Evolutionary conservation across 2,113 vertebrate genomes (phyloP).

Genomic region (Procapra przewalskii): DNA sequence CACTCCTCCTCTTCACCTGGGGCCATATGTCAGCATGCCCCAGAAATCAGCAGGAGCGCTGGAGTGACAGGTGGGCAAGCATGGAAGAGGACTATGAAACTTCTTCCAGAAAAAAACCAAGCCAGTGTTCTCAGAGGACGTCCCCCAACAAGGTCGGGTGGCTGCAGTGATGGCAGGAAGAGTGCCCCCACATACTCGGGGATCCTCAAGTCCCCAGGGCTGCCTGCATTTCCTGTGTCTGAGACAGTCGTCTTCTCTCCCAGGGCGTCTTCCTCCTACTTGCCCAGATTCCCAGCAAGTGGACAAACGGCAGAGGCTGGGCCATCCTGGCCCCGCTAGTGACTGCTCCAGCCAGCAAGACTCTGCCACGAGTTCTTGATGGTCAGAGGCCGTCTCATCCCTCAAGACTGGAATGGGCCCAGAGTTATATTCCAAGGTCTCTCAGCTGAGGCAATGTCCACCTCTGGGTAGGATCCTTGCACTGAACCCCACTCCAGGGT

Average conservation of each 20-base stretch:
- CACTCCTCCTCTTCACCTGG: not conserved
- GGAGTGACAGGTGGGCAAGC: too few species aligned
- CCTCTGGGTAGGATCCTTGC: not conserved
- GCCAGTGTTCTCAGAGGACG: not conserved
- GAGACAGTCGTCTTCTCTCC: not conserved
- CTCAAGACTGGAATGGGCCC: not conserved
- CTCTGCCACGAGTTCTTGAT: not conserved
- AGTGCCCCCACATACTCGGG: not conserved
- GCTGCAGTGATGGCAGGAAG: not conserved
- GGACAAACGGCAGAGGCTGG: not conserved
- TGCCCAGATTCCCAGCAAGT: not conserved
- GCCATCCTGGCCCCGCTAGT: not conserved
- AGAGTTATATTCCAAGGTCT: too few species aligned
- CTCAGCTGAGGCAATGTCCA: not conserved
- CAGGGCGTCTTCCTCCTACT: not conserved
- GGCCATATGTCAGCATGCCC: not conserved
- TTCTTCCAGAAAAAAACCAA: not conserved
- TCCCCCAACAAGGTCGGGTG: fast-evolving
- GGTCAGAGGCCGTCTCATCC: not conserved
- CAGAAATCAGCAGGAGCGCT: not conserved
- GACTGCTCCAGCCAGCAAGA: not conserved
- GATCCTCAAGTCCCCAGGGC: not conserved
- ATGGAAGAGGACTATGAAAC: not conserved
- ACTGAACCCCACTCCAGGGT: not conserved
- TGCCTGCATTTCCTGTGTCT: not conserved